These are phyloP conservation scores for Cotesia glomerata DNA, from an alignment of 1,140 invertebrate genomes.

Conservation along the genomic window DNA sequence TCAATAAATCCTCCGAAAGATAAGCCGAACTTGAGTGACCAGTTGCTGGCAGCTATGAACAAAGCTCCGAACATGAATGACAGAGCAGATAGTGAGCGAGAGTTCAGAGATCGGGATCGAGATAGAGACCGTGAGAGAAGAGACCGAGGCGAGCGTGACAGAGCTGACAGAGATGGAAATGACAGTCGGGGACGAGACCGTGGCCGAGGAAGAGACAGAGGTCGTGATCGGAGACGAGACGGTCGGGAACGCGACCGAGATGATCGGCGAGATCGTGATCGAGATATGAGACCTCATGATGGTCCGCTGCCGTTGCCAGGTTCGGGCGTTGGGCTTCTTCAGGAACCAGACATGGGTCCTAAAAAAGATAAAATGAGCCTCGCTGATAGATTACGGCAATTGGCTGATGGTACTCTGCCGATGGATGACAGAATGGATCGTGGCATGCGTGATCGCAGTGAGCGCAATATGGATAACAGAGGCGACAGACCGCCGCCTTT, in stretches of 20 bases:
- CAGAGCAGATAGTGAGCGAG: constrained; percentile 41
- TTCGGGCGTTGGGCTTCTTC: constrained; percentile 4
- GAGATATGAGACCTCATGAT: constrained; percentile 44
- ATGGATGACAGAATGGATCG: constrained; percentile 56
- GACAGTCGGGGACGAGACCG: constrained; percentile 48
- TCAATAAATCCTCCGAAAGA: constrained; percentile 39
- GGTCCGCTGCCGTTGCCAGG: constrained; percentile 19
- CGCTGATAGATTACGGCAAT: constrained; percentile 57
- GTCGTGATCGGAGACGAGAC: constrained; percentile 54
- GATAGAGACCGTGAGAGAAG: constrained; percentile 55
- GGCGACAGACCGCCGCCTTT: constrained; percentile 43
- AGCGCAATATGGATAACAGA: constrained; percentile 46
- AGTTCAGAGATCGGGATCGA: constrained; percentile 30
- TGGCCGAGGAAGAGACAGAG: constrained; percentile 51
- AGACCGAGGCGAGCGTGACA: constrained; percentile 39
- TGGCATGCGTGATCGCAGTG: constrained; percentile 43
- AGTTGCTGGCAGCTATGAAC: constrained; percentile 56
- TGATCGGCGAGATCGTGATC: constrained; percentile 44
- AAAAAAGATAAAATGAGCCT: constrained; percentile 56
- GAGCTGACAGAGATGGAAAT: constrained; percentile 38
- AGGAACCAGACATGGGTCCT: constrained; percentile 43
- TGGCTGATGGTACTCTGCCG: constrained; percentile 59
- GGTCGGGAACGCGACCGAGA: constrained; percentile 56
- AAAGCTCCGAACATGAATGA: constrained; percentile 43
- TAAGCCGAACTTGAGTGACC: constrained; percentile 53